phyloP scores from a whole-genome alignment of 1,140 invertebrate species.

The Vanessa tameamea region DNA sequence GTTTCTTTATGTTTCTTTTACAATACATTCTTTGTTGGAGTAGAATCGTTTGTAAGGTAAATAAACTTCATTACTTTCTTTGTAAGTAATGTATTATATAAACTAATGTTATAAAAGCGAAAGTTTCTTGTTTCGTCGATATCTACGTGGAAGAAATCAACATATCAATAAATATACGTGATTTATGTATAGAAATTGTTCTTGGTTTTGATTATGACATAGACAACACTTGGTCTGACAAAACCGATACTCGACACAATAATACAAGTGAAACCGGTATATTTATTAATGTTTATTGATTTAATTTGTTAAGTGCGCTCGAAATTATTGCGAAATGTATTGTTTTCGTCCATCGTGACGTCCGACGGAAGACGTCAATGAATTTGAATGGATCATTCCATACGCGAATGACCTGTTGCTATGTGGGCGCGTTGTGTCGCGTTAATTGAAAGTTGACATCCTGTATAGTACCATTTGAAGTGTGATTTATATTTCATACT shows the following conservation, averaged over 20 bases:
- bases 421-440: constrained; percentile 16
- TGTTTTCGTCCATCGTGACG: neutral
- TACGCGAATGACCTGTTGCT: constrained; percentile 5
- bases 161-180: no score
- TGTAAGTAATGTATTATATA: neutral
- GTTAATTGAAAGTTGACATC: constrained; percentile 23
- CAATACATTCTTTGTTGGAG: neutral
- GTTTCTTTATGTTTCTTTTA: neutral
- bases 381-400: constrained; percentile 14
- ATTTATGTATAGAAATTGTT: no score
- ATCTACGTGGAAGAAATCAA: no score
- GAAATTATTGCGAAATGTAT: neutral
- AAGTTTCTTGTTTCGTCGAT: no score
- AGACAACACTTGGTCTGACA: no score
- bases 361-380: neutral
- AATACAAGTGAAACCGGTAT: no score
- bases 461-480: neutral
- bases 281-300: no score
- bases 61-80: constrained; percentile 1
- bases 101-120: neutral
- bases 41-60: neutral
- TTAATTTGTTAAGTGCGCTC: neutral
- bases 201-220: no score
- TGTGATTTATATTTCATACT: neutral
- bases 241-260: no score